A percentile compares a stretch with the other conserved stretches of the same genome.
Conservation (phyloP, 92 coral and sea anemone genomes). For the Chrysogorgia sp. region DNA sequence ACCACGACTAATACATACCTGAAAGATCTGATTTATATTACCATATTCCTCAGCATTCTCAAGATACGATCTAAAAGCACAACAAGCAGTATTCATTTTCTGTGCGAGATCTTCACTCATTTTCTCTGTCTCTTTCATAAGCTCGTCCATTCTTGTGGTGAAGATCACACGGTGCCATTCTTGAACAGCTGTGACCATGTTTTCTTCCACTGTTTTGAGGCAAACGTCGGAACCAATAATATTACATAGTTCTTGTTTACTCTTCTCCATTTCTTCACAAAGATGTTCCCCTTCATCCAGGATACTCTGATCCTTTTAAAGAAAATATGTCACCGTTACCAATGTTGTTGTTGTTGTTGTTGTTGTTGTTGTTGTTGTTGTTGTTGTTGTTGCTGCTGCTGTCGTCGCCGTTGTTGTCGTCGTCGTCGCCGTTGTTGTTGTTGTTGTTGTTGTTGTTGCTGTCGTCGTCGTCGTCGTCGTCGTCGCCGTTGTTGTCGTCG, state of each 20-base stretch:
- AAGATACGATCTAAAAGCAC: conserved; percentile 12
- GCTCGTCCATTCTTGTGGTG: neutral
- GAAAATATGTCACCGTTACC: neutral
- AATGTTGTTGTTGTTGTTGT: no score
- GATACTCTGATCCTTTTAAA: conserved; percentile 10
- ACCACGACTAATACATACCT: no score
- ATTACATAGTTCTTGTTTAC: conserved; percentile 4
- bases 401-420: no score
- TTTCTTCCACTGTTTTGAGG: conserved; percentile 21
- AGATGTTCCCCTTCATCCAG: conserved; percentile 19
- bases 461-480: no score
- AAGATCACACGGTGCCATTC: conserved; percentile 15
- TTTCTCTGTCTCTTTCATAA: conserved; percentile 2
- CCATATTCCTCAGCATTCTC: conserved; percentile 8
- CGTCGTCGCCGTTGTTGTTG: no score
- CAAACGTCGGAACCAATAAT: conserved; percentile 10
- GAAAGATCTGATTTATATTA: conserved; percentile 1
- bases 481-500: no score
- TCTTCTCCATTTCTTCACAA: conserved; percentile 11
- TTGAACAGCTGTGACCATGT: neutral
- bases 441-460: no score
- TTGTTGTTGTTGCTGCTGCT: no score
- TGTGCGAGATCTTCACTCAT: neutral
- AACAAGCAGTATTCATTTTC: neutral
- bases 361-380: no score